Base-by-base conservation (phyloP, 2,888 invertebrate genomes). In the Lasioglossum malachurum region DNA sequence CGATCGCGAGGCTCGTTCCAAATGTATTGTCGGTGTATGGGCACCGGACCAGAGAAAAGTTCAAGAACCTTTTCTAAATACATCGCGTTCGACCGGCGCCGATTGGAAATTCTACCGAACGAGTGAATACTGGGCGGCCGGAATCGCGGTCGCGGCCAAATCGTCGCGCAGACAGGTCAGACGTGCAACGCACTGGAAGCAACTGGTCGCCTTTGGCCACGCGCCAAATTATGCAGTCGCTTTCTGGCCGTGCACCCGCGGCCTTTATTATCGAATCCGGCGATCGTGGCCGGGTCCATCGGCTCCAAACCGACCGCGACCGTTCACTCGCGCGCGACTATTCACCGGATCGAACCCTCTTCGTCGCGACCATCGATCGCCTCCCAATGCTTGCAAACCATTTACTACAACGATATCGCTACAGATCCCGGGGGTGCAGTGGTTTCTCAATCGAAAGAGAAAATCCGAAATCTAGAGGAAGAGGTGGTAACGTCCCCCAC, bases 131-230 rank as follows among this genome's bases (percentile, higher is more conserved):
- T 10, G 73, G 16, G 0, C 8, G 67, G 16, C 12, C 31, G 16
- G n/a, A 19, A 19, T 35, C 35, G 69, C 44, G 73, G 44, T 16
- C 46, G 46, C 46, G 73, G 46, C 35, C 49, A 2, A 38, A n/a
- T 14, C 38, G 41, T 14, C 35, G 71, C 85, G 90, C 76, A 84
- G 90, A 89, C 91, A 74, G 93, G 92, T 93, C 93, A 93, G 92
- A 88, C 87, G 88, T 88, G 89, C 92, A 92, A 93, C 90, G 91
- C 82, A 90, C 89, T 87, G 85, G 91, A 91, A 93, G 94, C 94
- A 94, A 94, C 94, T 94, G 92, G 94, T 94, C 93, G 93, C 92
- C 91, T 94, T 94, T 94, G 94, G 94, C 94, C 83, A 81, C 76
- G 84, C 46, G 94, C 94, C 94, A 94, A 91, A 92, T 94, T 93